Evolutionary conservation across 2,113 vertebrate genomes (phyloP).

Genomic region (Labrus mixtus): DNA sequence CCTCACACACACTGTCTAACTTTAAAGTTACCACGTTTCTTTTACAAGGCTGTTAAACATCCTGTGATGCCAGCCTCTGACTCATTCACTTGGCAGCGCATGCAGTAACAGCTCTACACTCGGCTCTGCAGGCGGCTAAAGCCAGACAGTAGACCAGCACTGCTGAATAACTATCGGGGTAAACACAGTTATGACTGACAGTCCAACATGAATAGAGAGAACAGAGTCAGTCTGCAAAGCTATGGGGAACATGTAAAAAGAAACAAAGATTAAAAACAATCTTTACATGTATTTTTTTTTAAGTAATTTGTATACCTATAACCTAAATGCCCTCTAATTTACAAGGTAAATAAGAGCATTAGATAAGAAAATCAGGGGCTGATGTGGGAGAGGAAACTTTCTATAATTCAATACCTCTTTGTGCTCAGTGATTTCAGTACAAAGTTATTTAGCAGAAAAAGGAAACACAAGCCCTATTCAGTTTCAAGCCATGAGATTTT

Average conservation of each 20-base stretch:
- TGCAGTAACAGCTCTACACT: neutral
- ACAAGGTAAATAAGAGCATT: neutral
- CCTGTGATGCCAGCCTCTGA: conserved; percentile 6
- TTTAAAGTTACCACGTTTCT: neutral
- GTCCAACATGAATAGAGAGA: neutral
- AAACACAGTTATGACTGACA: neutral
- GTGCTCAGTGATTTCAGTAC: neutral
- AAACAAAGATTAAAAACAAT: neutral
- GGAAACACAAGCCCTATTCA: neutral
- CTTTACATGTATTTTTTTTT: no score
- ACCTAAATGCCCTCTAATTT: neutral
- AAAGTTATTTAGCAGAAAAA: neutral
- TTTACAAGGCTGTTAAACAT: neutral
- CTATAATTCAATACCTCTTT: neutral
- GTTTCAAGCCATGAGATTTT: no score
- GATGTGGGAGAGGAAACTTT: neutral
- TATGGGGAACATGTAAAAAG: neutral
- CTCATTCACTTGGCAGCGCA: conserved; percentile 11
- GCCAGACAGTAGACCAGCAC: neutral
- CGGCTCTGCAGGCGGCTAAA: neutral
- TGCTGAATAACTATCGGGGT: neutral
- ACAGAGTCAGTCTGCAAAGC: neutral
- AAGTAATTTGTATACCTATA: neutral
- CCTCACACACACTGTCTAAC: neutral
- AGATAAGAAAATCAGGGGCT: neutral